Percentiles rank a stretch among this genome's conserved stretches.
phyloP scores from a whole-genome alignment of 2,113 vertebrate species.

The Tragelaphus imberbis region DNA sequence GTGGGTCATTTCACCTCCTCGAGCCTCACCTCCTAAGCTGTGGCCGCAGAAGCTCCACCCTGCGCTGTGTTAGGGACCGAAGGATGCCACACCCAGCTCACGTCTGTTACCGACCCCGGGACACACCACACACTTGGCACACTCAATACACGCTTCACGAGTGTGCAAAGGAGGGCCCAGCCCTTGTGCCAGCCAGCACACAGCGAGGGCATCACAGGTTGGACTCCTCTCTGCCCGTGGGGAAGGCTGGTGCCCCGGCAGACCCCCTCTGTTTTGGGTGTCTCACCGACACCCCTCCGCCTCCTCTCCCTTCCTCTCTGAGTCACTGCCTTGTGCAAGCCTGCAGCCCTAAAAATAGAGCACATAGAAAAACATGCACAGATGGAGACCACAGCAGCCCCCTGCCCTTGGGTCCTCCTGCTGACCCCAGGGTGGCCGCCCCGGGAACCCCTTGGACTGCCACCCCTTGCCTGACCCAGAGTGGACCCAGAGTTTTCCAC shows the following conservation, averaged over 20 bases:
- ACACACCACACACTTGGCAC: neutral
- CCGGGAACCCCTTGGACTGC: neutral
- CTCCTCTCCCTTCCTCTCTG: neutral
- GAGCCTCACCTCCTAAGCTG: neutral
- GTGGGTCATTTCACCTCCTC: neutral
- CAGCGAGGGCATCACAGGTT: fast-evolving
- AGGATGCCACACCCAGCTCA: neutral
- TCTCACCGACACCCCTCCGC: neutral
- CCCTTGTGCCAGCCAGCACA: neutral
- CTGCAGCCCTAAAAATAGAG: constrained; percentile 45
- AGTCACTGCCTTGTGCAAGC: constrained; percentile 30
- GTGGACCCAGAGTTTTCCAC: neutral
- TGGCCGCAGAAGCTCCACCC: neutral
- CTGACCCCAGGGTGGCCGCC: neutral
- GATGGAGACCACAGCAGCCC: neutral
- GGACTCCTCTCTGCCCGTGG: neutral
- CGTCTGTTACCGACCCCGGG: neutral
- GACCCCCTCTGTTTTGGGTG: neutral
- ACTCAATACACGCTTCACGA: neutral
- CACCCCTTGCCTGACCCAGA: neutral
- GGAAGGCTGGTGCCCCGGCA: neutral
- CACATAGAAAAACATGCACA: neutral
- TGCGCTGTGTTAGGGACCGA: neutral
- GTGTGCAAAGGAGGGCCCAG: neutral
- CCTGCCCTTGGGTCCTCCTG: neutral